Evolutionary conservation across 2,797 vertebrate genomes (phyloP), one percentile per base, ranked within the genome.

Genomic region (Amblyraja radiata): DNA sequence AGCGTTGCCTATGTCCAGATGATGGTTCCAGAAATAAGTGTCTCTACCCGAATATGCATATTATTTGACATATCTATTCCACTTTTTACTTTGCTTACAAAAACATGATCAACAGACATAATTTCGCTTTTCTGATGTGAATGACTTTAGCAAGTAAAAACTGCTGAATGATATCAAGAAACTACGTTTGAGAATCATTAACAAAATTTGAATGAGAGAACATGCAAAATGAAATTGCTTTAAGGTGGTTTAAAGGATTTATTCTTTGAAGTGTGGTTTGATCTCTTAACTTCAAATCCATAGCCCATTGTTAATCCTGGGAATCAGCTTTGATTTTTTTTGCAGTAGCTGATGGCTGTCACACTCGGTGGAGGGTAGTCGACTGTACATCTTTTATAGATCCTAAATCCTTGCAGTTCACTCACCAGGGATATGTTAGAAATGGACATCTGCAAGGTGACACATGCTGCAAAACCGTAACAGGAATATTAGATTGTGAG

Each of bases 291-390:
- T 92, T 90, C 36, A 92, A 76, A 92, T 92, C 71, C 63, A 11
- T 54, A 76, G 28, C 46, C 71, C 28, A 18, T 76, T 76, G 71
- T 71, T 76, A 71, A 76, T 58, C 71, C 90, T 76, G 11, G 25
- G 68, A 92, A 92, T 92, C 25, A 25, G 90, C 90, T 92, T 92
- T 76, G 71, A 92, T 54, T 76, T 76, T 76, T 92, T 92, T 92
- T 76, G 71, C 71, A 74, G 54, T n/a, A n/a, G 32, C 68, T 91
- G 65, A 73, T 74, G 90, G 68, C 68, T 74, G 39, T 90, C 68
- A 74, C 39, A 54, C 71, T 58, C 13, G n/a, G 90, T 2, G 11
- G 71, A 58, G 71, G 39, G 28, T n/a, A 58, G 46, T 54, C n/a
- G 46, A 76, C 46, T 74, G 90, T 25, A 54, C 13, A 54, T 92